Evolutionary conservation across 2,113 vertebrate genomes (phyloP).

Genomic region (Neodon shergylaensis): DNA sequence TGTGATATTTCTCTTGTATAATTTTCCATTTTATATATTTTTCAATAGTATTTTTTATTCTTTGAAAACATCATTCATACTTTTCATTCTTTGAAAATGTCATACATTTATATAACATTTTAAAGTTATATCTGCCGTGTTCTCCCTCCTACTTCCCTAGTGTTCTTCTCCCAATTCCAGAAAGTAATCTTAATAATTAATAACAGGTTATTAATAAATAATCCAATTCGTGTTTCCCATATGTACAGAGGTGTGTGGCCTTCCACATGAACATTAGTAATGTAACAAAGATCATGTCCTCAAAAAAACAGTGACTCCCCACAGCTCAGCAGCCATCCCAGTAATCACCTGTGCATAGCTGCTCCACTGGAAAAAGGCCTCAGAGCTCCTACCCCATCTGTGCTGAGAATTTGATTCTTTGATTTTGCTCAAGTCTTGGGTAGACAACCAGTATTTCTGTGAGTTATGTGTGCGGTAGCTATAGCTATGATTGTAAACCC

Average conservation of each 20-base stretch:
- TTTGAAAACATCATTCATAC: background rate
- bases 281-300: background rate
- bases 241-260: background rate
- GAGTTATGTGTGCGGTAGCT: background rate
- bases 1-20: background rate
- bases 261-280: no score
- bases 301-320: background rate
- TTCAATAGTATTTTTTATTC: background rate
- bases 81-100: no score
- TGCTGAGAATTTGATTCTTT: background rate
- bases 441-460: background rate
- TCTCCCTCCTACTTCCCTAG: background rate
- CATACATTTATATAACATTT: background rate
- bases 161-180: background rate
- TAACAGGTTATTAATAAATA: background rate
- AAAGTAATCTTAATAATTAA: background rate
- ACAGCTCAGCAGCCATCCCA: background rate
- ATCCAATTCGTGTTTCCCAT: background rate
- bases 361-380: background rate
- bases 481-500: background rate
- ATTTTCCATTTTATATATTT: background rate
- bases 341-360: background rate
- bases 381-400: background rate
- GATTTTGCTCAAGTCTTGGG: background rate
- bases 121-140: background rate